Evolutionary conservation across 2,113 vertebrate species (phyloP), one percentile per base, ranked within the genome.

Genomic region (Calidris pugnax): DNA sequence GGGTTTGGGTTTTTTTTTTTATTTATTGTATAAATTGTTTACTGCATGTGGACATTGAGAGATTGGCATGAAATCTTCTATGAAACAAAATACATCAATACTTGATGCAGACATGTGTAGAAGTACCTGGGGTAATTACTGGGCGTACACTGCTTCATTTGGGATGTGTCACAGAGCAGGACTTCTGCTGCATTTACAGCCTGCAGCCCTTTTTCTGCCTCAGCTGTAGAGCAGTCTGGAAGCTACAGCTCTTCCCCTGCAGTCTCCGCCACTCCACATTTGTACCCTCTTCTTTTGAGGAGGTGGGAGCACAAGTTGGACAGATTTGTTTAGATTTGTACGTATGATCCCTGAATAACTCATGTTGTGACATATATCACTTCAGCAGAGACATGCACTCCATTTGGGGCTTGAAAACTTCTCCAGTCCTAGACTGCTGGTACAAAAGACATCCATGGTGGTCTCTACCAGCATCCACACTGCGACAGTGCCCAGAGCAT

Each of bases 261-360:
- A 72, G 53, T 33, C 78, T 78, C 77, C 39, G 50, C 56, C 72
- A 63, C 57, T 85, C 76, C 69, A 59, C 55, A 23, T 79, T 56
- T 35, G 41, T 62, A 53, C 35, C 45, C 21, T 87, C n/a, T 83
- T 89, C 81, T 55, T 83, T 69, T 73, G 63, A 95, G 77, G 86
- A 90, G 21, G 4, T 28, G 28, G 92, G 73, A 91, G 80, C 73
- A 41, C 81, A 72, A 89, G 66, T 24, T 55, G 84, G 83, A 84
- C 79, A 90, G 85, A 63, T 68, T 67, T 87, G 86, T 91, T 93
- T 80, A 63, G 73, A 81, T 87, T 89, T 85, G 76, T 92, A 59
- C 39, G n/a, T 88, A 48, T 9, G 64, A 94, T 86, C 89, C 69
- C 92, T 26, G 84, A 89, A 79, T 89, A 95, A 87, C 69, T 94